Conservation (phyloP, 2,797 vertebrate species). For the Pipistrellus pygmaeus region DNA sequence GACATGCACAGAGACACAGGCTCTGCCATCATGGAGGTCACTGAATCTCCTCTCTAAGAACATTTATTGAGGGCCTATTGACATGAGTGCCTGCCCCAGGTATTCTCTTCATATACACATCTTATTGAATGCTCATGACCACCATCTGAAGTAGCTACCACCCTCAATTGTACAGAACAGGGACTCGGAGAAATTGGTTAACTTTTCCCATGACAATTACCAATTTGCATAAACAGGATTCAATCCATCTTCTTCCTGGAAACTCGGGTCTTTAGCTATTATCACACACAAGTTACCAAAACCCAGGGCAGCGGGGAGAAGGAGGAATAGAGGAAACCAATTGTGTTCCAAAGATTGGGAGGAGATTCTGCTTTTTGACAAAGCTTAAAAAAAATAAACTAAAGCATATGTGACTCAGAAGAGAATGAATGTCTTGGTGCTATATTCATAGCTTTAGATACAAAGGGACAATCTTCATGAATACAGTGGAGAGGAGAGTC, state of each 20-base stretch:
- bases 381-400: not conserved
- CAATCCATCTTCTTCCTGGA: not conserved
- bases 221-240: not conserved
- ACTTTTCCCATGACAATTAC: not conserved
- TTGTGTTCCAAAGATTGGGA: not conserved
- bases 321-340: not conserved
- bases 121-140: not conserved
- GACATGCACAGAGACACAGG: not conserved
- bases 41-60: not conserved
- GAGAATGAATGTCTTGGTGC: not conserved
- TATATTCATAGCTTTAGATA: not conserved
- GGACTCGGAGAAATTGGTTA: not conserved
- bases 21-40: not conserved
- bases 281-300: constrained; percentile 44
- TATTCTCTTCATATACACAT: not conserved
- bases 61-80: not conserved
- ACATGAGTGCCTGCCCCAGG: not conserved
- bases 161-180: not conserved
- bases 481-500: not conserved
- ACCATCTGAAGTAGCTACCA: not conserved
- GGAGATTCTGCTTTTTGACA: constrained; percentile 20
- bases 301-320: not conserved
- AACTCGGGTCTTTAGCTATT: not conserved
- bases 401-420: not conserved
- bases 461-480: not conserved